Percentiles rank a stretch among this genome's conserved stretches.
phyloP scores from a whole-genome alignment of 2,113 vertebrate genomes.

The Gasterosteus aculeatus region DNA sequence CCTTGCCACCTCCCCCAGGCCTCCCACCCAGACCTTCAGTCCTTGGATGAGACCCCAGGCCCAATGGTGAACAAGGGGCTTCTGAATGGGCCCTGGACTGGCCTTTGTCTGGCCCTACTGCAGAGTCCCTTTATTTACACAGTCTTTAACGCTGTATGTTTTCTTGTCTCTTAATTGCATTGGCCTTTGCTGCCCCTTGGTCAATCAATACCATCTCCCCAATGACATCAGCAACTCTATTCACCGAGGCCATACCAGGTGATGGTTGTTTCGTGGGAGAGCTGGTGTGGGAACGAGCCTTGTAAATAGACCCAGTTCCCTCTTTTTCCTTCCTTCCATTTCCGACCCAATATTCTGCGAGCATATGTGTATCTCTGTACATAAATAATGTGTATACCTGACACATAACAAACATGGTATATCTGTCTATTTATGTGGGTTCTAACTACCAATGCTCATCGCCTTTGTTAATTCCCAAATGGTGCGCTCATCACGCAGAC shows the following conservation, averaged over 20 bases:
- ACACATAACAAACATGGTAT: background rate
- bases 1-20: conserved; percentile 64
- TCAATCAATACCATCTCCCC: conserved; percentile 77
- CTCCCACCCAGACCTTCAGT: conserved; percentile 71
- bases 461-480: conserved; percentile 15
- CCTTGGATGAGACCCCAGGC: conserved; percentile 78
- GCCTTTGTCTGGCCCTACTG: conserved; percentile 75
- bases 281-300: conserved; percentile 57
- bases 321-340: conserved; percentile 15
- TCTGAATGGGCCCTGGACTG: conserved; percentile 78
- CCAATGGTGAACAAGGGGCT: conserved; percentile 74
- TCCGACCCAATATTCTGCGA: background rate
- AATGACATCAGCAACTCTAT: conserved; percentile 77
- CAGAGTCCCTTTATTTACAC: conserved; percentile 82
- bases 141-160: conserved; percentile 82
- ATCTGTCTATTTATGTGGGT: conserved; percentile 7
- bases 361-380: background rate
- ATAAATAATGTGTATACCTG: background rate
- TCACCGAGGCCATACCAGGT: conserved; percentile 73
- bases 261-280: conserved; percentile 65
- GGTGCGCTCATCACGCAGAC: background rate
- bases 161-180: conserved; percentile 84
- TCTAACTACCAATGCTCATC: background rate
- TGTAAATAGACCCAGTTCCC: conserved; percentile 3
- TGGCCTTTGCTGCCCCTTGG: conserved; percentile 76